phyloP scores from a whole-genome alignment of 1,140 invertebrate species.

The Halictus rubicundus region DNA sequence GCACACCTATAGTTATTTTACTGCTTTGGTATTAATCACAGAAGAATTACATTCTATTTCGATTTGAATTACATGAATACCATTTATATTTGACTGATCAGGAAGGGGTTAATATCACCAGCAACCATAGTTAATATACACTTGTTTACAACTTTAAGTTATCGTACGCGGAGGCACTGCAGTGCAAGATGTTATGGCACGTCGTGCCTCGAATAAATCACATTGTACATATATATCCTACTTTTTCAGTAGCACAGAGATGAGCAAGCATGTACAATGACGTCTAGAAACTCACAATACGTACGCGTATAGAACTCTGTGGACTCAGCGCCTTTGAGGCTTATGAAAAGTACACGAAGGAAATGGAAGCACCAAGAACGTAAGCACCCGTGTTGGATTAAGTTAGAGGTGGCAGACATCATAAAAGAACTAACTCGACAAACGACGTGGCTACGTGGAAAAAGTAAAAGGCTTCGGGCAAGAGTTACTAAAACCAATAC shows the following conservation, averaged over 20 bases:
- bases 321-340: neutral
- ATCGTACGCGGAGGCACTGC: neutral
- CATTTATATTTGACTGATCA: too few species aligned
- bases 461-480: neutral
- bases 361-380: constrained; percentile 3
- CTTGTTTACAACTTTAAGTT: too few species aligned
- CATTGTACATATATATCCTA: neutral
- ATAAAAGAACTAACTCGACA: neutral
- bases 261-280: neutral
- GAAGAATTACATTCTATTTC: too few species aligned
- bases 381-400: neutral
- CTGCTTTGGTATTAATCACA: too few species aligned
- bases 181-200: neutral
- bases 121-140: too few species aligned
- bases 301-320: neutral
- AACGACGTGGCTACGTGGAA: neutral
- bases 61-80: too few species aligned
- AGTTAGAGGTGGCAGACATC: neutral
- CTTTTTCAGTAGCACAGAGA: neutral
- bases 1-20: too few species aligned
- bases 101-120: too few species aligned
- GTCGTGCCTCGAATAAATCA: neutral
- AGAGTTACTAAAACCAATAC: neutral
- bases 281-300: constrained; percentile 5
- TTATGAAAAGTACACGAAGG: constrained; percentile 21